Evolutionary conservation across 2,113 vertebrate genomes (phyloP), one percentile per base, ranked within the genome.

Genomic region (Sterrhoptilus dennistouni): DNA sequence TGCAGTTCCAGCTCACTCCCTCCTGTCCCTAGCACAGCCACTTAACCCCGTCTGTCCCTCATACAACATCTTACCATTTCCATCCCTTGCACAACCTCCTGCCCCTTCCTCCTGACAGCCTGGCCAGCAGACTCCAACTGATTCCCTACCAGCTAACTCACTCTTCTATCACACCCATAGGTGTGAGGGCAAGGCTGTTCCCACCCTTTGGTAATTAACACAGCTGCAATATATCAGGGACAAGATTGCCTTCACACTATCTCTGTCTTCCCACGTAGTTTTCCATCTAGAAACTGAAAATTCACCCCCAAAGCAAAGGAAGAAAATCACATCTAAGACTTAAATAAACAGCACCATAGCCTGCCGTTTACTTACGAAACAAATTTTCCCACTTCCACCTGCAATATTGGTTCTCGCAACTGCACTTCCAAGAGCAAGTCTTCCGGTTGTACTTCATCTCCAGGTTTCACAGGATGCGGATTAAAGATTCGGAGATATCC

Each of bases 311-410:
- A 90, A 91, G 36, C 38, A 45, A 82, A 78, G n/a, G 38, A 60
- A 89, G n/a, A 45, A 68, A 81, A 53, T 40, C 16, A 50, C 19
- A 71, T 23, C 21, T 40, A 81, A 83, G 12, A 61, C 13, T 83
- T 82, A 75, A 81, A 65, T 7, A 45, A 94, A 49, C 11, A 81
- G 31, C 29, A 92, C 40, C 47, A 38, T 2, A 36, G 17, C 13
- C 65, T 40, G 35, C 6, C 57, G 45, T 91, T 87, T 94, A 99
- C 99, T 99, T 98, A 99, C 99, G 99, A 99, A 97, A 99, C 99
- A 92, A 99, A 99, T 97, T 99, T 99, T 76, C 99, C 99, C 64
- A 99, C 98, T 98, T 99, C 99, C 95, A 99, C 98, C 91, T 99
- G 99, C 79, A 99, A 95, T 96, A 99, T 94, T 56, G 99, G 98